Evolutionary conservation across 23 tunicate genomes (phyloP), one percentile per base, ranked within the genome.

Genomic region (Aplidium turbinatum): DNA sequence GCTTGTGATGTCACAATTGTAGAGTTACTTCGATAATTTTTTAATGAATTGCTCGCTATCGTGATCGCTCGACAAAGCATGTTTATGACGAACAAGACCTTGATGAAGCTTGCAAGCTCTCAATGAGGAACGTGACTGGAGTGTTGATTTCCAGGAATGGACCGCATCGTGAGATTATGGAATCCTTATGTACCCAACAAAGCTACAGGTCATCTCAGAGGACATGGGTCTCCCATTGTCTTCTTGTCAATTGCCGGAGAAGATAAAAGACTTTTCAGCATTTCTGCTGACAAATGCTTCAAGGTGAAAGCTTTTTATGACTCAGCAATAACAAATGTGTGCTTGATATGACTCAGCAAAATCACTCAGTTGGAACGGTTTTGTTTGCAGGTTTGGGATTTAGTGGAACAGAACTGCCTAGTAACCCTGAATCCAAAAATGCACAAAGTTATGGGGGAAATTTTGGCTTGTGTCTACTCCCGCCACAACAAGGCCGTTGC

Each of bases 341-440:
- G 38, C 5, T 61, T n/a, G 36, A 11, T n/a, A 6, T 20, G 6
- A 55, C n/a, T 55, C 62, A 55, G n/a, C 26, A 20, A 11, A 20
- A 11, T 55, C 7, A 11, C 21, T 18, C n/a, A n/a, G n/a, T n/a
- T n/a, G n/a, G n/a, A n/a, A n/a, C n/a, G n/a, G n/a, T n/a, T n/a
- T 60, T 60, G 9, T 63, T 31, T 78, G 13, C 55, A 74, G 83
- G 93, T 85, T 21, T 93, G 98, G 98, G 98, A 93, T 70, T 35
- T 93, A 40, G 81, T 87, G 58, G 98, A 93, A 32, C 98, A 93
- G 63, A 81, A 94, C 19, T 85, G 98, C 32, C 80, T 93, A 27
- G 87, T 86, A 16, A 72, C 98, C n/a, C 45, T 93, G 1, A 93
- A 81, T 36, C 93, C 98, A 0, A 93, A 93, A 58, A 62, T 87